Evolutionary conservation across 2,113 vertebrate species (phyloP), one percentile per base, ranked within the genome.

Genomic region (Bettongia penicillata): DNA sequence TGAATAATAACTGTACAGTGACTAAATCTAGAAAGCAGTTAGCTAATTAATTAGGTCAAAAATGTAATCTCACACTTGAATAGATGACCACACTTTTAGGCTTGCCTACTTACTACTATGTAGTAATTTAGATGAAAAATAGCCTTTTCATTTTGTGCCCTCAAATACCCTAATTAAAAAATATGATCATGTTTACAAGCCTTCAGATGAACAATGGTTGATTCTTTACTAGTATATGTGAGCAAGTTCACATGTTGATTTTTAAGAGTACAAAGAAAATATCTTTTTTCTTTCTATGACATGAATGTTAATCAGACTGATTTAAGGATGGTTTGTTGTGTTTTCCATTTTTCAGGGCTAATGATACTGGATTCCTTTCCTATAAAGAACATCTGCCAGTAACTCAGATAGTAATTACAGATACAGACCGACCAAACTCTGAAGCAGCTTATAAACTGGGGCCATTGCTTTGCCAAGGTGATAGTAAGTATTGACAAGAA

Each of bases 301-400:
- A 57, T 89, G 89, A 92, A 16, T 52, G 24, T 91, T 96, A 95
- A 91, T 94, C 53, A 94, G 93, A 96, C 94, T 95, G 12, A 53
- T 91, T 91, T 96, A 96, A 51, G 12, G 96, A 51, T 96, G 2
- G 3, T 94, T 92, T 97, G 48, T 16, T 43, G 84, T 95, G 95
- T 53, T 19, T 97, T 93, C 93, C 97, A 16, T 57, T 61, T 98
- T 98, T 84, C 97, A 99, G 99, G 99, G 97, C 98, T 23, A 99
- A 99, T 95, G 99, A 99, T 94, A 99, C 99, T 2, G 99, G 99
- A 91, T 96, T 99, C 50, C 98, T 99, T 52, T 99, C 99, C 91
- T 99, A 99, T 91, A 99, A 99, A 97, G 99, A 99, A 37, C 99
- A 99, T 94, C 98, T 99, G 52, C 99, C 99, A 0, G 99, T 99